Evolutionary conservation across 2,888 invertebrate species (phyloP).

Genomic region (Chrysotoxum bicinctum): DNA sequence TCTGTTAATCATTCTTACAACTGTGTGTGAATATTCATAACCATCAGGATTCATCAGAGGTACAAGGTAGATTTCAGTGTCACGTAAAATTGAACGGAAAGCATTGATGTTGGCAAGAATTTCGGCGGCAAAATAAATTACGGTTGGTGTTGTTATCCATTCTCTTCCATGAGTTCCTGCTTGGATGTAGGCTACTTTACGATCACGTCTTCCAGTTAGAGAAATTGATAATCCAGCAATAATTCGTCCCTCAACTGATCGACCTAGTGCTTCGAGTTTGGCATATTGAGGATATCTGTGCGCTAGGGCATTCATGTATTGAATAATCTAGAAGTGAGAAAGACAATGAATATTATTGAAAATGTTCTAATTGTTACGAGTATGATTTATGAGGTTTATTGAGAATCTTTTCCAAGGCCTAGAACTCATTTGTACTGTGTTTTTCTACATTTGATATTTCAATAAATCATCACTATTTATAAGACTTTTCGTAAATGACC

Average conservation of each 20-base stretch:
- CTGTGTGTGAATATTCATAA: constrained; percentile 79
- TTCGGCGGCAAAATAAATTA: constrained; percentile 86
- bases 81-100: constrained; percentile 77
- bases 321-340: constrained; percentile 77
- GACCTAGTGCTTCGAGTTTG: constrained; percentile 77
- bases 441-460: too few relatives aligned
- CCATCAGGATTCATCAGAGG: constrained; percentile 81
- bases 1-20: constrained; percentile 74
- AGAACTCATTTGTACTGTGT: too few relatives aligned
- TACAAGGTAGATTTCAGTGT: constrained; percentile 79
- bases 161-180: constrained; percentile 83
- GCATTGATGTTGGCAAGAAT: constrained; percentile 83
- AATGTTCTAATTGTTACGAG: too few relatives aligned
- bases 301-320: constrained; percentile 78
- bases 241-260: constrained; percentile 79
- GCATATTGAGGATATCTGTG: constrained; percentile 77
- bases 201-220: constrained; percentile 76
- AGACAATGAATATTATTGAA: background rate
- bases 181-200: constrained; percentile 80
- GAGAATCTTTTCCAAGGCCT: too few relatives aligned
- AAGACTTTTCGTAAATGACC: too few relatives aligned
- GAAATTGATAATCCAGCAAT: constrained; percentile 79
- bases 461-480: too few relatives aligned
- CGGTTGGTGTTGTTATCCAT: constrained; percentile 87
- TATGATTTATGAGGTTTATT: too few relatives aligned